A percentile compares a stretch with the other conserved stretches of the same genome.
These are phyloP conservation scores for Allobates femoralis DNA, from an alignment of 2,797 vertebrate species.

Conservation along the genomic window DNA sequence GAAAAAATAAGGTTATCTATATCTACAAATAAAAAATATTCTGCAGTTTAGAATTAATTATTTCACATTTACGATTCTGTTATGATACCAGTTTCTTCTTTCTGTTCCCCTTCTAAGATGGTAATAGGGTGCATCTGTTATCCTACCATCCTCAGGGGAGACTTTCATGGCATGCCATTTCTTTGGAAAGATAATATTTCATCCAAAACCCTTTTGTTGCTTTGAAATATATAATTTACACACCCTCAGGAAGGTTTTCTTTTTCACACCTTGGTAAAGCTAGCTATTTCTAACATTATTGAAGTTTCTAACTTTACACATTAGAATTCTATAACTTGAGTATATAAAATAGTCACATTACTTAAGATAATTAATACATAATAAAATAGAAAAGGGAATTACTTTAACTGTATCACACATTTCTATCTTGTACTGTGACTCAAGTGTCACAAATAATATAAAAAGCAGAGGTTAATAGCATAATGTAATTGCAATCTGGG, in stretches of 20 bases:
- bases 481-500: too few relatives aligned
- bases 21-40: neutral
- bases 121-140: constrained; percentile 35
- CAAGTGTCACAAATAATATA: too few relatives aligned
- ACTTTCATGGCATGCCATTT: constrained; percentile 13
- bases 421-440: too few relatives aligned
- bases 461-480: too few relatives aligned
- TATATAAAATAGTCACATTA: too few relatives aligned
- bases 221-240: neutral
- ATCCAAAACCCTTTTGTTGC: constrained; percentile 15
- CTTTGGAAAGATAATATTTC: constrained; percentile 34
- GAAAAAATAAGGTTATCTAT: neutral
- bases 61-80: constrained; percentile 2
- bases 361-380: too few relatives aligned
- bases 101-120: constrained; percentile 13
- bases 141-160: constrained; percentile 22
- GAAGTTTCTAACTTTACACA: neutral
- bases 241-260: constrained; percentile 10
- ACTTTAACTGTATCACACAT: too few relatives aligned
- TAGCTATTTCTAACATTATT: neutral
- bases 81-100: neutral
- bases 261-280: neutral
- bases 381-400: too few relatives aligned
- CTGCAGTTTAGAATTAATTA: neutral
- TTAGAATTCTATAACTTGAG: too few relatives aligned